These are phyloP conservation scores for Apoda limacodes DNA, from an alignment of 2,888 invertebrate species.

Conservation along the genomic window DNA sequence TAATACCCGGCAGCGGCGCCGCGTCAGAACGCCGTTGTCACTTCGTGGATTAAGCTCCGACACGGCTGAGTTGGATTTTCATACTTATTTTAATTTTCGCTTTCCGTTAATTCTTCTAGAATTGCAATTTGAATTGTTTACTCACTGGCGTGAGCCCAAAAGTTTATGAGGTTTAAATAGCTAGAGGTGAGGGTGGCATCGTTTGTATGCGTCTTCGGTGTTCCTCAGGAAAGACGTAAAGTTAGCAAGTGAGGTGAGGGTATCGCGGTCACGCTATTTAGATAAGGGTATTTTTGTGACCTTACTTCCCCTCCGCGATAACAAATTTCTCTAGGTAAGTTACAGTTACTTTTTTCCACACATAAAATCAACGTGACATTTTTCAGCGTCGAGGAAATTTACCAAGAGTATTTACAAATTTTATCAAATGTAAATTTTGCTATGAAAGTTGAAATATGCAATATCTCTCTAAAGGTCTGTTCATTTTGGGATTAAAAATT, in stretches of 20 bases:
- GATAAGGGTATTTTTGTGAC: conserved; percentile 57
- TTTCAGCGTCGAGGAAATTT: no score
- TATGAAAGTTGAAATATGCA: no score
- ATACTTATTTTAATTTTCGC: conserved; percentile 68
- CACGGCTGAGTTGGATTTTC: conserved; percentile 67
- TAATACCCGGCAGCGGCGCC: conserved; percentile 70
- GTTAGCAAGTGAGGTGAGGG: conserved; percentile 54
- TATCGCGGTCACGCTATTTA: conserved; percentile 63
- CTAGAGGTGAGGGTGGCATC: conserved; percentile 39
- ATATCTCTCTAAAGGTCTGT: no score
- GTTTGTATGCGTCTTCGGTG: conserved; percentile 52
- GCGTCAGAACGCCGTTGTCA: conserved; percentile 71
- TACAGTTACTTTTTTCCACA: no score
- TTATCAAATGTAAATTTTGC: no score
- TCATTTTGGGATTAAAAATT: no score
- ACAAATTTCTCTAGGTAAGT: conserved; percentile 22
- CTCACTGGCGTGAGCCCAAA: conserved; percentile 20
- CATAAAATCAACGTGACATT: no score
- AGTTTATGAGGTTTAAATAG: conserved; percentile 44
- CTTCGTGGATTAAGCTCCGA: conserved; percentile 68
- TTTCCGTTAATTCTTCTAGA: conserved; percentile 42
- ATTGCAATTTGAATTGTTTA: not conserved
- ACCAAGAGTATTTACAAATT: no score
- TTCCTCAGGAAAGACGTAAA: conserved; percentile 58
- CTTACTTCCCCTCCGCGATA: conserved; percentile 41